phyloP scores from a whole-genome alignment of 2,113 vertebrate genomes.

The Blennius ocellaris region DNA sequence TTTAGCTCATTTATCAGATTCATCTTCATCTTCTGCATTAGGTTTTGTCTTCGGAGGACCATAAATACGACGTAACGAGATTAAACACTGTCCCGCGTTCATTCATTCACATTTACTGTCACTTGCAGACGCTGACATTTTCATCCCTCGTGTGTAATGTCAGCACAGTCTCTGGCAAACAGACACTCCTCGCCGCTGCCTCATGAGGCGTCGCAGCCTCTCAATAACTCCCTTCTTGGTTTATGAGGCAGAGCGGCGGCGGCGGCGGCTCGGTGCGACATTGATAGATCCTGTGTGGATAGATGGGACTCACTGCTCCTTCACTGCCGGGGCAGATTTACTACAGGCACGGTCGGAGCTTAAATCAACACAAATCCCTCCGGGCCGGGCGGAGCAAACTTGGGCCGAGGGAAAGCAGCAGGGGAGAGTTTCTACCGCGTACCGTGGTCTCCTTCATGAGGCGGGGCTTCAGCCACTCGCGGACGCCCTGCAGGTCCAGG shows the following conservation, averaged over 20 bases:
- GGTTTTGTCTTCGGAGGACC: too few species aligned
- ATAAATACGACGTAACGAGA: too few species aligned
- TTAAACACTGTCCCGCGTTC: too few species aligned
- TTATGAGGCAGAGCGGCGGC: conserved; percentile 58
- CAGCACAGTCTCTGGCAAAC: not conserved
- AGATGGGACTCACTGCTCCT: not conserved
- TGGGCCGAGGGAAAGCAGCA: not conserved
- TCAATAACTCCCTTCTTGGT: conserved; percentile 26
- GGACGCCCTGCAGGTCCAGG: conserved; percentile 90
- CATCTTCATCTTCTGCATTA: too few species aligned
- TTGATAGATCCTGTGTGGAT: conserved; percentile 51
- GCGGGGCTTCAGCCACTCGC: conserved; percentile 90
- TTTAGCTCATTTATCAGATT: too few species aligned
- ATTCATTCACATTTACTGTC: not conserved
- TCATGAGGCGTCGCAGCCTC: conserved; percentile 20
- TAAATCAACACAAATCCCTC: not conserved
- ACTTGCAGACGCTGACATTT: conserved; percentile 30
- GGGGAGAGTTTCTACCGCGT: conserved; percentile 69
- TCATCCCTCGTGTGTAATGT: conserved; percentile 35
- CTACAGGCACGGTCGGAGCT: not conserved
- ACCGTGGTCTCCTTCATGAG: conserved; percentile 91
- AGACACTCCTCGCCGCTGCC: conserved; percentile 13
- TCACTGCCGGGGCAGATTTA: conserved; percentile 49
- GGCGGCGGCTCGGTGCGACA: conserved; percentile 11
- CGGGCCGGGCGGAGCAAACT: not conserved